phyloP scores from a whole-genome alignment of 2,888 invertebrate genomes.

The Plutella xylostella region DNA sequence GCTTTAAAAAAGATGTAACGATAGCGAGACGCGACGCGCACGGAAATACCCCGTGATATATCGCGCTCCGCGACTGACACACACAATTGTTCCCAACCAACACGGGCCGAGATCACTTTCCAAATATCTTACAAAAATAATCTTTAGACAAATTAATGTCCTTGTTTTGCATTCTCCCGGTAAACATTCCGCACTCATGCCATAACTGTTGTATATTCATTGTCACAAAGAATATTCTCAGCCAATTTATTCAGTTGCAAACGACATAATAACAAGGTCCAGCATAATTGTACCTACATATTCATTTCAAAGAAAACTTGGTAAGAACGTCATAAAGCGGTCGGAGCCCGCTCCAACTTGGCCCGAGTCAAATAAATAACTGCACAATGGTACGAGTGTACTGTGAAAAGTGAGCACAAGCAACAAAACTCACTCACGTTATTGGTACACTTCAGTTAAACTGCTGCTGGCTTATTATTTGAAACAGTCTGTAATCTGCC shows the following conservation, averaged over 20 bases:
- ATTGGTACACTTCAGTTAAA: constrained; percentile 49
- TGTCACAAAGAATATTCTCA: constrained; percentile 21
- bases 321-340: constrained; percentile 43
- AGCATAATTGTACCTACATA: constrained; percentile 25
- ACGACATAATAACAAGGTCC: constrained; percentile 22
- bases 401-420: constrained; percentile 43
- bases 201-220: constrained; percentile 14
- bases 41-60: constrained; percentile 64
- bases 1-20: constrained; percentile 62
- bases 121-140: no score
- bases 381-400: constrained; percentile 38
- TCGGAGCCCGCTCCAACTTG: constrained; percentile 36
- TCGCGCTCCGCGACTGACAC: constrained; percentile 38
- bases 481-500: constrained; percentile 65
- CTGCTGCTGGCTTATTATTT: constrained; percentile 56
- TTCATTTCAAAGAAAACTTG: constrained; percentile 44
- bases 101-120: no score
- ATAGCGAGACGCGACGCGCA: constrained; percentile 43
- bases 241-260: constrained; percentile 28
- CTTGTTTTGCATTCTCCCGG: no score
- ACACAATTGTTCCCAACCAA: constrained; percentile 46
- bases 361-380: constrained; percentile 35
- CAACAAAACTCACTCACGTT: constrained; percentile 46
- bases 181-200: constrained; percentile 6
- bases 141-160: no score